These are phyloP conservation scores for Tetragonisca angustula DNA, from an alignment of 2,888 invertebrate species.

Conservation along the genomic window DNA sequence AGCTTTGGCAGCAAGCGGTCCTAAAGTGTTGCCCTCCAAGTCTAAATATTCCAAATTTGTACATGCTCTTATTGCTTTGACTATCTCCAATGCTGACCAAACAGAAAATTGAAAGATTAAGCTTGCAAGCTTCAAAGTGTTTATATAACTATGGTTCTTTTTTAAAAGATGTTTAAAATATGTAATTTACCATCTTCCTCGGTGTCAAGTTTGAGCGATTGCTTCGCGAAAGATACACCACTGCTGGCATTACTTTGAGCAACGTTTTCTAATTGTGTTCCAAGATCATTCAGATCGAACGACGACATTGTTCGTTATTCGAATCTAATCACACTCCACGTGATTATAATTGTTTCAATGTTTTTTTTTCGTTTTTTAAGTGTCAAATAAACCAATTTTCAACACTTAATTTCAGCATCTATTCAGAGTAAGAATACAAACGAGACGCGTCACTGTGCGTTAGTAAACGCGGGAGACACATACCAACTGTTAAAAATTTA, in stretches of 20 bases:
- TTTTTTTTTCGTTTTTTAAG: neutral
- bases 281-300: conserved; percentile 86
- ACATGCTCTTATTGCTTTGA: conserved; percentile 90
- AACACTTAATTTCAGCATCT: neutral
- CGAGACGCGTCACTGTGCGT: conserved; percentile 7
- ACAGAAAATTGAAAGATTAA: conserved; percentile 11
- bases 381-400: neutral
- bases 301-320: conserved; percentile 82
- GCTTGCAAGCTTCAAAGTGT: neutral
- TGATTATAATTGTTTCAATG: neutral
- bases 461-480: conserved; percentile 54
- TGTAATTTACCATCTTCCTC: conserved; percentile 89
- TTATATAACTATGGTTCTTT: neutral
- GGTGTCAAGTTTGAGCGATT: conserved; percentile 91
- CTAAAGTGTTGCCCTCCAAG: conserved; percentile 96
- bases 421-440: conserved; percentile 21
- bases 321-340: neutral
- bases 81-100: conserved; percentile 88
- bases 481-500: conserved; percentile 52
- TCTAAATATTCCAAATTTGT: conserved; percentile 90
- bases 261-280: conserved; percentile 75
- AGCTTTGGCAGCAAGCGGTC: conserved; percentile 94
- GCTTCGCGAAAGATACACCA: conserved; percentile 93
- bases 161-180: neutral
- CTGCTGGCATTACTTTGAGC: conserved; percentile 76